Percentiles rank a stretch among this genome's conserved stretches.
Conservation (phyloP, 2,797 vertebrate species). For the Cyclura pinguis region DNA sequence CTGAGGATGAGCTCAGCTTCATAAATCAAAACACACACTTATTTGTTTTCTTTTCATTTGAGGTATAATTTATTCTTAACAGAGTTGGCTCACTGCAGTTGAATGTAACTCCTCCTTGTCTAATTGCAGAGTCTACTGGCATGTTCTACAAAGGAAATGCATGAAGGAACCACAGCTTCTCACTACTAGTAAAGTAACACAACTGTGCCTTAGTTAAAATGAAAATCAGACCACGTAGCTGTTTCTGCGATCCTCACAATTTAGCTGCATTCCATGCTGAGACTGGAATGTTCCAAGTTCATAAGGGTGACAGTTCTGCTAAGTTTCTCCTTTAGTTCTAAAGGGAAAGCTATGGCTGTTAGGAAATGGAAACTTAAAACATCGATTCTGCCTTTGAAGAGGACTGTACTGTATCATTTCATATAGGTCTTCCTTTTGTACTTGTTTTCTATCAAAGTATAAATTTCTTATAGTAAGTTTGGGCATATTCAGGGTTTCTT, state of each 20-base stretch:
- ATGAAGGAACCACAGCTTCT: constrained; percentile 30
- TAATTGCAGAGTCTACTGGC: constrained; percentile 7
- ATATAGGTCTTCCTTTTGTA: constrained; percentile 30
- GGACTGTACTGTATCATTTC: constrained; percentile 39
- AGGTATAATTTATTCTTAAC: constrained; percentile 23
- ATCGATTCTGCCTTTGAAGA: constrained; percentile 34
- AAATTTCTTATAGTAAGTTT: neutral
- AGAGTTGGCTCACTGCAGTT: constrained; percentile 28
- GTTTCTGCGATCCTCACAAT: constrained; percentile 21
- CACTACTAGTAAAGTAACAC: constrained; percentile 40
- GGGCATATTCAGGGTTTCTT: neutral
- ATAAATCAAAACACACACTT: constrained; percentile 18
- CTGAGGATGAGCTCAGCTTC: constrained; percentile 46
- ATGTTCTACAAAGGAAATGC: constrained; percentile 25
- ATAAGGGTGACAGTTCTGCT: constrained; percentile 48
- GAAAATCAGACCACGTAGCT: constrained; percentile 34
- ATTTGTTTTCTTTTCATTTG: neutral
- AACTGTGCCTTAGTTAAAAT: constrained; percentile 38
- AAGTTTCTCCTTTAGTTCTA: constrained; percentile 71
- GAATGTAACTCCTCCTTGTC: constrained; percentile 7
- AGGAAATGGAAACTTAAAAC: constrained; percentile 71
- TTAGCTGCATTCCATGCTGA: neutral
- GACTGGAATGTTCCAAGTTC: constrained; percentile 20
- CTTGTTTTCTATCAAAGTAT: constrained; percentile 14
- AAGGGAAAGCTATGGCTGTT: constrained; percentile 65